Evolutionary conservation across 23 tunicate species (phyloP), one percentile per base, ranked within the genome.

Genomic region (Ascidia mentula): DNA sequence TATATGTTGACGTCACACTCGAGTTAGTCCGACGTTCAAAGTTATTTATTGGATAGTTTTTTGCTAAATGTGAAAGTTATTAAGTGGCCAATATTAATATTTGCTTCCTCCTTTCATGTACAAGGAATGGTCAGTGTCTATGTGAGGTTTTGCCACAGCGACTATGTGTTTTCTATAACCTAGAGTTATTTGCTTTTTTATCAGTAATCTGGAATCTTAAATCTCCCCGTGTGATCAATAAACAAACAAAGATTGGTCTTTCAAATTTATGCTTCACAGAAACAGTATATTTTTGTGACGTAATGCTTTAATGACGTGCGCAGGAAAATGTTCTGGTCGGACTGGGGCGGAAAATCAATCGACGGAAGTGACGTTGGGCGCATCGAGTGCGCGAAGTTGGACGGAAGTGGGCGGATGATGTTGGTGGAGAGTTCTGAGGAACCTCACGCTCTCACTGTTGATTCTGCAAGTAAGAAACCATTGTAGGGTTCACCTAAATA

Each of bases 311-410:
- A n/a, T n/a, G n/a, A 38, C n/a, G 24, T 75, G 0, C 34, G 20
- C 81, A 91, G 97, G 30, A 86, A 77, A 73, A 38, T 91, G 18
- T 91, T 72, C 77, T 91, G 97, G 97, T 76, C 90, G 5, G 97
- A 91, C 71, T 91, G 90, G 97, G 97, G 97, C 32, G 87, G 86
- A 30, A 24, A 40, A 32, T 31, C 31, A 7, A 17, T 40, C 32
- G 32, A 59, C 36, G 81, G 82, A 6, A 17, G 34, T 3, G 32
- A 13, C 18, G 36, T 35, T 17, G 97, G 90, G 6, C 37, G 26
- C 36, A 82, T 91, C 18, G 86, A 81, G 34, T 81, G 81, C 34
- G 78, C 83, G 17, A 82, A 88, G 12, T 59, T 91, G 75, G 97
- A 91, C 60, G 97, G 97, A 72, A 81, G 80, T 35, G 87, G 76